Evolutionary conservation across 2,888 invertebrate species (phyloP).

Genomic region (Drosophila helvetica): DNA sequence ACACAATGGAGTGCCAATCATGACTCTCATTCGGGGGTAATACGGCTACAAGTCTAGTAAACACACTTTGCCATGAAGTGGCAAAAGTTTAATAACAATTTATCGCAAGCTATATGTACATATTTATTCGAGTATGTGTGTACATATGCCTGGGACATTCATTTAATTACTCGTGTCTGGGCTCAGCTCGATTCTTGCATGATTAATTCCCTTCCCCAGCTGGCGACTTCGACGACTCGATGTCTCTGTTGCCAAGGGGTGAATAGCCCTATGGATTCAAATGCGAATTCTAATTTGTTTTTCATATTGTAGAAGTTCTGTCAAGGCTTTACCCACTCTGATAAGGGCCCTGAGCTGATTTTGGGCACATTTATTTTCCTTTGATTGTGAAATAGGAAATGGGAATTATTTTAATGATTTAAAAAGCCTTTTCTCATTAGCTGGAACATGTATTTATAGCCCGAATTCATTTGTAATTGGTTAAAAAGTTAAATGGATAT

Average conservation of each 20-base stretch:
- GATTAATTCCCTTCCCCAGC: constrained; percentile 29
- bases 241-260: constrained; percentile 40
- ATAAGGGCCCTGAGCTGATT: constrained; percentile 3
- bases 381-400: constrained; percentile 11
- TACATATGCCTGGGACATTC: constrained; percentile 21
- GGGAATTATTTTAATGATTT: constrained; percentile 1
- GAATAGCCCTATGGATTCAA: constrained; percentile 21
- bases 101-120: constrained; percentile 15
- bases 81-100: constrained; percentile 37
- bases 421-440: constrained; percentile 7
- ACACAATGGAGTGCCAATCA: constrained; percentile 23
- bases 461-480: neutral
- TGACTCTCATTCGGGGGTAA: constrained; percentile 13
- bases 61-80: constrained; percentile 13
- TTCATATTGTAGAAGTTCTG: neutral
- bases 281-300: constrained; percentile 11
- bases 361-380: neutral
- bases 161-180: constrained; percentile 25
- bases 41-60: constrained; percentile 19
- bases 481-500: neutral
- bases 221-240: constrained; percentile 9
- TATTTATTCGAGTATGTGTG: constrained; percentile 2
- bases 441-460: neutral
- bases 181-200: constrained; percentile 22
- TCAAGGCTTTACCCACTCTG: neutral